Conservation (phyloP, 1,140 invertebrate species). For the Tetragonula clypearis region DNA sequence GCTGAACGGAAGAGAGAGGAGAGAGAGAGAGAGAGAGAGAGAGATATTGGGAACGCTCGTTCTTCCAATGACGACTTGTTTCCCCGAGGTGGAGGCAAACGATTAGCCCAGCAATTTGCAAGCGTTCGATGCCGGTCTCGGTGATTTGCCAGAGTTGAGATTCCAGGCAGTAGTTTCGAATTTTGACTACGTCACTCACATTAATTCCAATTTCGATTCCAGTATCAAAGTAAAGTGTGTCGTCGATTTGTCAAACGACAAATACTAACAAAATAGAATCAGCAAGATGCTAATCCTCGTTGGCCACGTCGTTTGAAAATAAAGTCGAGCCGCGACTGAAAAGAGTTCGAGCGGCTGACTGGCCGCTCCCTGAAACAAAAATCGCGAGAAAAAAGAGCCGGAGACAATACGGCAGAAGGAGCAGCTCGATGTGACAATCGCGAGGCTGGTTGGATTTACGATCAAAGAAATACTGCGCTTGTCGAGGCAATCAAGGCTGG, state of each 20-base stretch:
- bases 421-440: background rate
- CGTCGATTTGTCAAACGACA: no score
- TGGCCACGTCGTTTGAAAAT: background rate
- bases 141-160: background rate
- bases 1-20: no score
- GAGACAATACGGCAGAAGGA: background rate
- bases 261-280: background rate
- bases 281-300: background rate
- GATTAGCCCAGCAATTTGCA: slow-evolving; percentile 11
- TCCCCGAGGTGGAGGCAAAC: background rate
- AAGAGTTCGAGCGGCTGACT: background rate
- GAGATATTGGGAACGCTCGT: slow-evolving; percentile 16
- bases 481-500: slow-evolving; percentile 16
- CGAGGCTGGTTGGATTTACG: slow-evolving; percentile 19
- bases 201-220: no score
- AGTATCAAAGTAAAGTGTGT: no score
- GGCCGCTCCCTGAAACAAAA: no score
- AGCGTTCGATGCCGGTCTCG: background rate
- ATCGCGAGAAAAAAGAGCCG: background rate
- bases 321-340: background rate
- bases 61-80: slow-evolving; percentile 33
- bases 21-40: background rate
- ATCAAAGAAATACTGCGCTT: slow-evolving; percentile 11
- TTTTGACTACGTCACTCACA: no score
- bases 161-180: no score